These are phyloP conservation scores for Aphaenogaster rudis DNA, from an alignment of 1,140 invertebrate species.

Conservation along the genomic window DNA sequence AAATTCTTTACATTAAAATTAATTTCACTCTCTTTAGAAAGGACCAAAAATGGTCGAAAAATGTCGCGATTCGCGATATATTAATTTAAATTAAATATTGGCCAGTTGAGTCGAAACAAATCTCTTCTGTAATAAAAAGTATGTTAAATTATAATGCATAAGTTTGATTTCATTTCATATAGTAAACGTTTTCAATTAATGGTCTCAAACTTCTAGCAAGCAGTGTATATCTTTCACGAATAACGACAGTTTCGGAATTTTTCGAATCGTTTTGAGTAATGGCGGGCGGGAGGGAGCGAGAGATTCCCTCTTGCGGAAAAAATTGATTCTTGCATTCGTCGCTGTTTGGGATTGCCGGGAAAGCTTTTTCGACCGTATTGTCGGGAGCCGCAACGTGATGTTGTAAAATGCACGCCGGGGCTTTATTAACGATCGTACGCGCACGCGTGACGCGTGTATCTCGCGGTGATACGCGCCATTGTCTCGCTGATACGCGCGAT, in stretches of 20 bases:
- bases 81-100: too few relatives aligned
- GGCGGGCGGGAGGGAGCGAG: neutral
- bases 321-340: neutral
- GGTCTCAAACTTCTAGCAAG: too few relatives aligned
- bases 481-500: conserved; percentile 52
- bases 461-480: conserved; percentile 33
- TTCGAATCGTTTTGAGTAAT: neutral
- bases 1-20: too few relatives aligned
- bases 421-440: conserved; percentile 47
- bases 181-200: too few relatives aligned
- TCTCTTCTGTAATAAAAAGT: too few relatives aligned
- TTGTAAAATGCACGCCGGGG: conserved; percentile 31
- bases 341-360: neutral
- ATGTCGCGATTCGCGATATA: too few relatives aligned
- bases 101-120: too few relatives aligned
- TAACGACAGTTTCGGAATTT: neutral
- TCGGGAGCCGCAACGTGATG: neutral
- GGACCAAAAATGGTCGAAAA: too few relatives aligned
- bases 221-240: too few relatives aligned
- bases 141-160: too few relatives aligned
- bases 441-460: conserved; percentile 17
- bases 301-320: neutral
- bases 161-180: too few relatives aligned
- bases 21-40: too few relatives aligned
- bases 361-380: neutral